These are phyloP conservation scores for Chouioia cunea DNA, from an alignment of 2,888 invertebrate genomes.

Conservation along the genomic window DNA sequence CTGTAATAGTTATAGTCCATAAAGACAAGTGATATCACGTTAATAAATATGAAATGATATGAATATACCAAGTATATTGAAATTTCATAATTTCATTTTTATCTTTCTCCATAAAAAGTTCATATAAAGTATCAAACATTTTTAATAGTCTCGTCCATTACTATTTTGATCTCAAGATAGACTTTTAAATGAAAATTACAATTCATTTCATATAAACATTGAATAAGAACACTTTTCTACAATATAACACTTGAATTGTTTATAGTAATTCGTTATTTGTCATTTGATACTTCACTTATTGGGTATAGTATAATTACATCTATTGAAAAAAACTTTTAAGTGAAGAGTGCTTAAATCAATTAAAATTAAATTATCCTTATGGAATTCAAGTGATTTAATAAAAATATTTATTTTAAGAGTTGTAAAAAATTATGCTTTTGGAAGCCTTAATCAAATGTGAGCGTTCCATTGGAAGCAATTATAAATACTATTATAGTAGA, in stretches of 20 bases:
- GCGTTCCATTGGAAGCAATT: slow-evolving; percentile 20
- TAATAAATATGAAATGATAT: slow-evolving; percentile 40
- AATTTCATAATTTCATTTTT: slow-evolving; percentile 29
- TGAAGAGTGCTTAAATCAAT: not conserved
- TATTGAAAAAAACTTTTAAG: slow-evolving; percentile 4
- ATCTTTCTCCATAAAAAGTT: slow-evolving; percentile 19
- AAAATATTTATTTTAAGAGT: not conserved
- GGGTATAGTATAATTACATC: slow-evolving; percentile 18
- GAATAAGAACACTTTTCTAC: slow-evolving; percentile 21
- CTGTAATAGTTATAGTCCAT: slow-evolving; percentile 28
- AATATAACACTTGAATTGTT: slow-evolving; percentile 2
- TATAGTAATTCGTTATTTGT: slow-evolving; percentile 38
- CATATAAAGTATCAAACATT: slow-evolving; percentile 38
- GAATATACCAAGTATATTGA: slow-evolving; percentile 9
- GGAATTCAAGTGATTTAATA: not conserved
- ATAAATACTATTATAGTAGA: not conserved
- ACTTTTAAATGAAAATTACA: slow-evolving; percentile 34
- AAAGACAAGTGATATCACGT: slow-evolving; percentile 40
- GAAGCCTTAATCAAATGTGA: slow-evolving; percentile 17
- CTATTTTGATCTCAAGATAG: slow-evolving; percentile 34
- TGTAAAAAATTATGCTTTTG: slow-evolving; percentile 28
- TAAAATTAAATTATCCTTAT: slow-evolving; percentile 1
- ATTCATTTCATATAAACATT: slow-evolving; percentile 24
- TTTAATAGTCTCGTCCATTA: slow-evolving; percentile 44
- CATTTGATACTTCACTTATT: slow-evolving; percentile 15